These are phyloP conservation scores for Proteles cristata DNA, from an alignment of 2,113 vertebrate species.

Conservation along the genomic window DNA sequence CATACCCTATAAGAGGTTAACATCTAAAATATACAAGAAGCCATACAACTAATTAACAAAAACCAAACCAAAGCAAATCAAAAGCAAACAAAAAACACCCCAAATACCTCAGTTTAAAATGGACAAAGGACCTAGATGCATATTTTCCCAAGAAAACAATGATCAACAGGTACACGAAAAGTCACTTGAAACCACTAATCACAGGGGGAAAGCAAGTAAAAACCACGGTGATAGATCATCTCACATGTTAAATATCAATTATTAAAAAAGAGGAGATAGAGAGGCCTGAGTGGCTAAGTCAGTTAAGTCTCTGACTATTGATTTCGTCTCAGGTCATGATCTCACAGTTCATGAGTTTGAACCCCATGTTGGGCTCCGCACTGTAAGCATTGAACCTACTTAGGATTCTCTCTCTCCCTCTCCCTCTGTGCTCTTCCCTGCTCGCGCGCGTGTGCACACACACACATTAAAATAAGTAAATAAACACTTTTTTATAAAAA, in stretches of 20 bases:
- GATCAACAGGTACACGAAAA: background rate
- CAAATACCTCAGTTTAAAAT: background rate
- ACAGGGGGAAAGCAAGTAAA: background rate
- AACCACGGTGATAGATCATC: background rate
- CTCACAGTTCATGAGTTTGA: too few relatives aligned
- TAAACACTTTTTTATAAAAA: background rate
- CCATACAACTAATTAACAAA: background rate
- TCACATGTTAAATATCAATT: background rate
- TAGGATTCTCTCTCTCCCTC: too few relatives aligned
- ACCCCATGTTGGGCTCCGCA: too few relatives aligned
- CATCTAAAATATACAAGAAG: background rate
- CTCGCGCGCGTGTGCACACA: too few relatives aligned
- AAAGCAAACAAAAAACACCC: background rate
- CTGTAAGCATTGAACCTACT: too few relatives aligned
- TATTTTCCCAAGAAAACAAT: background rate
- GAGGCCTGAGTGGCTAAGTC: too few relatives aligned
- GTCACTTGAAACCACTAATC: background rate
- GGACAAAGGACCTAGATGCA: background rate
- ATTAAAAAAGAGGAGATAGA: background rate
- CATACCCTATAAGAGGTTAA: background rate
- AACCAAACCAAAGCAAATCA: background rate
- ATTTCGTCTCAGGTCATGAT: too few relatives aligned
- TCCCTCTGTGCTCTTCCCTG: too few relatives aligned
- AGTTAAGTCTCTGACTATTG: too few relatives aligned
- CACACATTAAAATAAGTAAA: too few relatives aligned